These are phyloP conservation scores for Cromileptes altivelis DNA, from an alignment of 2,113 vertebrate genomes.

Conservation along the genomic window DNA sequence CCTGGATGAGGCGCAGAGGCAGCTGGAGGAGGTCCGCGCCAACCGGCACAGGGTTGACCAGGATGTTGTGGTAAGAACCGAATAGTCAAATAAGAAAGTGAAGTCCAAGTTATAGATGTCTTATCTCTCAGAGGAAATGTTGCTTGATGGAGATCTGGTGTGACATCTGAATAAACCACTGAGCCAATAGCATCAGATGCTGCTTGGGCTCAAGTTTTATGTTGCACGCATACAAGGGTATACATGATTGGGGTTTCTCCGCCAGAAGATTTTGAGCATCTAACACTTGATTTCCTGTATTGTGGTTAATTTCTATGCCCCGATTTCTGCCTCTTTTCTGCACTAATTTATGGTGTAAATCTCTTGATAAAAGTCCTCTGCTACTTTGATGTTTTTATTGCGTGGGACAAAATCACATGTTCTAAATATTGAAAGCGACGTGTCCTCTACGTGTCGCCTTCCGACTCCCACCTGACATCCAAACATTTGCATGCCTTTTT, in stretches of 20 bases:
- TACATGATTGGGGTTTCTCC: too few species aligned
- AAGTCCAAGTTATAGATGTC: not conserved
- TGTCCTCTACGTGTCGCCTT: too few species aligned
- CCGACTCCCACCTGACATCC: not conserved
- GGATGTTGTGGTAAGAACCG: conserved; percentile 92
- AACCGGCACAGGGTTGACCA: conserved; percentile 93
- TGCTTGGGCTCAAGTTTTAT: not conserved
- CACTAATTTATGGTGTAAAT: too few species aligned
- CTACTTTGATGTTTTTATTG: too few species aligned
- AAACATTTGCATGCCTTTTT: not conserved
- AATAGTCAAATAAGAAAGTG: not conserved
- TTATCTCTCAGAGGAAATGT: not conserved
- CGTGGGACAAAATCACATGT: too few species aligned
- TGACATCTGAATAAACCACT: not conserved
- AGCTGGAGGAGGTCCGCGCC: conserved; percentile 94
- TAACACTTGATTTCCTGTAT: too few species aligned
- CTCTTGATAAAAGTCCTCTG: too few species aligned
- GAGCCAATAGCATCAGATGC: not conserved
- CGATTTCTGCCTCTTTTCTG: too few species aligned
- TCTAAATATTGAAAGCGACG: too few species aligned
- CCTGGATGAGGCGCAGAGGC: conserved; percentile 91
- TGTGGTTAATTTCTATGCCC: too few species aligned
- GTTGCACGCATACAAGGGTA: not conserved
- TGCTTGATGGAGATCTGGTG: not conserved
- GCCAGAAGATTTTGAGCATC: too few species aligned